A percentile compares a stretch with the other conserved stretches of the same genome.
phyloP scores from a whole-genome alignment of 2,888 invertebrate genomes.

The Caenorhabditis virilis region DNA sequence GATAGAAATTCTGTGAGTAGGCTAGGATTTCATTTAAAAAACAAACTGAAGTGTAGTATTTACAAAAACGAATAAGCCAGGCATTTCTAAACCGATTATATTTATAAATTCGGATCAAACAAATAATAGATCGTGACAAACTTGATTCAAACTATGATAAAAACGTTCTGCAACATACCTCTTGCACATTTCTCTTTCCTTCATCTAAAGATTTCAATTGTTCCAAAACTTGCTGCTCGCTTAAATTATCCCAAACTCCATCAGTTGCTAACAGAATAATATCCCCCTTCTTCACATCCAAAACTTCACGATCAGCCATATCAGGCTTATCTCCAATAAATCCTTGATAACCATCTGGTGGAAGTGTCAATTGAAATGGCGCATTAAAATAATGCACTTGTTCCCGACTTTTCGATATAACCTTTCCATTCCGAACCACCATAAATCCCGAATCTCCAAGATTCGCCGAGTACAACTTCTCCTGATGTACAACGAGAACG shows the following conservation, averaged over 20 bases:
- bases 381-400: slow-evolving; percentile 99
- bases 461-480: slow-evolving; percentile 91
- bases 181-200: slow-evolving; percentile 43
- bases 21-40: no score
- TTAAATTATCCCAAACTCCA: slow-evolving; percentile 97
- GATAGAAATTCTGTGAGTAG: no score
- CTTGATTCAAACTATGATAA: no score
- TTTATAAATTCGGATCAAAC: background rate
- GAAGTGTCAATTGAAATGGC: slow-evolving; percentile 92
- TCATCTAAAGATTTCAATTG: slow-evolving; percentile 74
- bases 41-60: no score
- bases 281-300: slow-evolving; percentile 59
- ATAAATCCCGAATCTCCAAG: slow-evolving; percentile 98
- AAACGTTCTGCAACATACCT: no score
- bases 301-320: slow-evolving; percentile 56
- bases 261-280: slow-evolving; percentile 79
- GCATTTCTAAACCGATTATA: background rate
- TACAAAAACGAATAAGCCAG: no score
- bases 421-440: slow-evolving; percentile 82
- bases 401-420: slow-evolving; percentile 90
- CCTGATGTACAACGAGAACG: slow-evolving; percentile 88
- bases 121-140: no score
- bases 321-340: slow-evolving; percentile 65
- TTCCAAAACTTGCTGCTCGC: slow-evolving; percentile 84
- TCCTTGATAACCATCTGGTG: slow-evolving; percentile 74